Base-by-base conservation (phyloP, 2,888 invertebrate species). In the Sinelater perroti region DNA sequence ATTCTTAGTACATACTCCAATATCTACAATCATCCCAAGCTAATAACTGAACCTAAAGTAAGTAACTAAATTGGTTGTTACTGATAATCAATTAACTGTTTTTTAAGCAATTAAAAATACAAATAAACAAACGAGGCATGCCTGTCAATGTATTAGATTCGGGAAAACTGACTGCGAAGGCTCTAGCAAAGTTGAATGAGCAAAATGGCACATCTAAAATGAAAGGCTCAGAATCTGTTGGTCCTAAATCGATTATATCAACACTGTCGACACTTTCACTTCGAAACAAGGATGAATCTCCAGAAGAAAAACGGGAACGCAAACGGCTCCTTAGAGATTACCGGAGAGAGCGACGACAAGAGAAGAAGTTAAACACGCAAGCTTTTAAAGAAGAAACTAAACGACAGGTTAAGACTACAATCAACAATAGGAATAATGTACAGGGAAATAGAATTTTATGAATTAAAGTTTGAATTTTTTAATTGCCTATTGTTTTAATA, bases 1-100 rank as follows among this genome's bases (percentile, higher is more conserved):
- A 90, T 96, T 65, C 79, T 96, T 3, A 91, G 92, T 13, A 95
- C 93, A 0, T 93, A 93, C 75, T 95, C 95, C 4, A 97, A 90
- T 73, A 81, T 91, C 47, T 95, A 94, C 76, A 97, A 97, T 79
- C 93, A 93, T 79, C 97, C 97, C 0, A 93, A 91, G 75, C 69
- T 94, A 14, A 95, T 96, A 46, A 82, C 85, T 40, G 93, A 91
- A 70, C 86, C 87, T 0, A 85, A 83, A 77, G 88, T 87, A 72
- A 21, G 8, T 45, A 16, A 14, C 21, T 10, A 17, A 14, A 16
- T 51, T 11, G 28, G 13, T 33, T 51, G 4, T 20, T 11, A 14
- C 31, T 11, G 21, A 7, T 16, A 16, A 38, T 3, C 7, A 11
- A 14, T n/a, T 18, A 18, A 30, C 6, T 50, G 10, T 24, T 1